These are phyloP conservation scores for Rhagonycha lutea DNA, from an alignment of 2,888 invertebrate genomes.

Conservation along the genomic window DNA sequence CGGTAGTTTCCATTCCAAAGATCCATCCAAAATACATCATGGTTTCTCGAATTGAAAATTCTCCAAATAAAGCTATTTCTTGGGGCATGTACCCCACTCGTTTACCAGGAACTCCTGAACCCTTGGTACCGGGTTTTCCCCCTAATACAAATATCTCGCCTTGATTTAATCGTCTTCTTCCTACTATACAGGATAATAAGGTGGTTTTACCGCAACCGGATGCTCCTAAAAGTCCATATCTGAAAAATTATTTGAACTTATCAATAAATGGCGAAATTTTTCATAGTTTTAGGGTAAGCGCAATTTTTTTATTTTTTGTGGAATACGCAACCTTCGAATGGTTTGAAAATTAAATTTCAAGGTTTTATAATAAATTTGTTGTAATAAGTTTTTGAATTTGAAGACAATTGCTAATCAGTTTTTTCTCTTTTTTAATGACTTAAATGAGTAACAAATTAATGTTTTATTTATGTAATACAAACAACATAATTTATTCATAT, in stretches of 20 bases:
- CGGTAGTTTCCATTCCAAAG: slow-evolving; percentile 85
- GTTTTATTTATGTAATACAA: neutral
- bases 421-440: neutral
- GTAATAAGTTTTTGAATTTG: neutral
- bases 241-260: slow-evolving; percentile 52
- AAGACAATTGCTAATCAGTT: neutral
- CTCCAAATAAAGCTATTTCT: slow-evolving; percentile 87
- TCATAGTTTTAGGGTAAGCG: no score
- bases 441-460: neutral
- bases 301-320: neutral
- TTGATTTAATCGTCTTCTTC: slow-evolving; percentile 79
- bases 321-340: neutral
- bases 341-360: neutral
- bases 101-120: slow-evolving; percentile 87
- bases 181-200: slow-evolving; percentile 89
- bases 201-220: slow-evolving; percentile 97
- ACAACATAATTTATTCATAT: neutral
- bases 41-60: slow-evolving; percentile 92
- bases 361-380: neutral
- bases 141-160: slow-evolving; percentile 90
- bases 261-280: neutral
- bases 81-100: slow-evolving; percentile 96
- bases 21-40: slow-evolving; percentile 97
- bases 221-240: slow-evolving; percentile 91
- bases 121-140: slow-evolving; percentile 84